Base-by-base conservation (phyloP, 2,888 invertebrate genomes). In the Tetragonula carbonaria region DNA sequence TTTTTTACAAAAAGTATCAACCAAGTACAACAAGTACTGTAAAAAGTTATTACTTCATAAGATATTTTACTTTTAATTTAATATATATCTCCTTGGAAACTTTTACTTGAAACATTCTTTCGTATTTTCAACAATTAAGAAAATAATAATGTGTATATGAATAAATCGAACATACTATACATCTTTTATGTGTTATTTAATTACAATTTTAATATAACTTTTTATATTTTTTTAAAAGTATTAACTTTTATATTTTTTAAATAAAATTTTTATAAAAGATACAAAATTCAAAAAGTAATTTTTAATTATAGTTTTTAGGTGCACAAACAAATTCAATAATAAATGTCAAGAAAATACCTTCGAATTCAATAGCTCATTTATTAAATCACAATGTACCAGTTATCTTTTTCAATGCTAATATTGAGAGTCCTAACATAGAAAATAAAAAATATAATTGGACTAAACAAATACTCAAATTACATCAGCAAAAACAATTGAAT, bases 281-380 rank as follows among this genome's bases (percentile, higher is more conserved):
- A 57, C 4, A 45, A 53, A 23, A 16, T 33, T n/a, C 14, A 67
- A 23, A 62, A 57, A 73, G 4, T 50, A 11, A 59, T 18, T 28
- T 28, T 50, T 72, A 74, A 76, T 87, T 82, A 66, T 65, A 87
- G 88, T 85, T 89, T 77, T 66, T 88, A 75, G 84, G 66, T 53
- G 55, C 59, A 50, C 83, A 83, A 63, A 38, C 65, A 16, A 74
- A 28, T 6, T 13, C 8, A 16, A 62, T 23, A 71, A 68, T 51
- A n/a, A 76, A 74, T 59, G 18, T 8, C 18, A 14, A 23, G 38
- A 28, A 38, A 23, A 83, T 51, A 53, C 51, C 28, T n/a, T 23
- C 51, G 8, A 38, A 74, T 55, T n/a, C 71, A 38, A 21, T 28
- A 65, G n/a, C 23, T 66, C 62, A n/a, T 53, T 51, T 16, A 4